A percentile compares a stretch with the other conserved stretches of the same genome.
Conservation (phyloP, 2,888 invertebrate genomes). For the Smittia aterrima region DNA sequence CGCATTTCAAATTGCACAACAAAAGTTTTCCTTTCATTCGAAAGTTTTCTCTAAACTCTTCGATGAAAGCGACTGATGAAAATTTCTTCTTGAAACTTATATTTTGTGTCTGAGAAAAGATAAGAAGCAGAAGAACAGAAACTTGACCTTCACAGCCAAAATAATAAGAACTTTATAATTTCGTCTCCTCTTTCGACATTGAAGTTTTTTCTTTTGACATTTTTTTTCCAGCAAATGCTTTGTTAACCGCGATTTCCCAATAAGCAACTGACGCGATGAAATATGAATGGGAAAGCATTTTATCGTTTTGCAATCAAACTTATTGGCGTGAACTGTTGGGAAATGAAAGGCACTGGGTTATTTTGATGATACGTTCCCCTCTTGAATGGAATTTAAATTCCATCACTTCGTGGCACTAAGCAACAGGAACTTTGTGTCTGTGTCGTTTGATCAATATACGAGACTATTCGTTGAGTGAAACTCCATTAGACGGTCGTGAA, state of each 20-base stretch:
- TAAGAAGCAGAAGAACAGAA: neutral
- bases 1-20: neutral
- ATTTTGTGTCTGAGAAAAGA: too few relatives aligned
- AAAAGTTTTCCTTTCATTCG: neutral
- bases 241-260: too few relatives aligned
- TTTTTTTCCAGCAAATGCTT: neutral
- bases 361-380: too few relatives aligned
- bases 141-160: slow-evolving; percentile 6
- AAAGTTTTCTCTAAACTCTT: neutral
- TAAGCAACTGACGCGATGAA: too few relatives aligned
- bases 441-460: slow-evolving; percentile 2
- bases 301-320: too few relatives aligned
- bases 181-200: neutral
- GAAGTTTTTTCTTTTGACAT: neutral
- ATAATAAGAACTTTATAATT: neutral
- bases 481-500: neutral
- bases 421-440: neutral
- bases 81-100: too few relatives aligned
- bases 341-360: neutral
- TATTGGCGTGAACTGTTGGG: too few relatives aligned
- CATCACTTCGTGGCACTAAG: neutral
- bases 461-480: neutral
- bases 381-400: too few relatives aligned
- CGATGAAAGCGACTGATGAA: too few relatives aligned
- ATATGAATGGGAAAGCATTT: too few relatives aligned